Evolutionary conservation across 2,113 vertebrate genomes (phyloP), one percentile per base, ranked within the genome.

Genomic region (Chaetura pelagica): DNA sequence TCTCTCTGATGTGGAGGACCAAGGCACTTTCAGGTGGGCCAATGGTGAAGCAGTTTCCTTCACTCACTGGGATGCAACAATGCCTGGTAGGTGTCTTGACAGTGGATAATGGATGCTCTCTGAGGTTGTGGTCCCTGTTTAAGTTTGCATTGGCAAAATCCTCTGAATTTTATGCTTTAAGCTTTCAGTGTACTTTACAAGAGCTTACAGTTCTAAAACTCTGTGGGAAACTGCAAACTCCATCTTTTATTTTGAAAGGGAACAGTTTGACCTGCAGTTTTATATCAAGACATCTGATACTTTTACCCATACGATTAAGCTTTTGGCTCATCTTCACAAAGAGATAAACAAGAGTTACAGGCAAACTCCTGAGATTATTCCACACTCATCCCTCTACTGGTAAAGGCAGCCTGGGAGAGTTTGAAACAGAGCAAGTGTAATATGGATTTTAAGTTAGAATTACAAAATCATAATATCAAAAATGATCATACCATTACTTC

Each of bases 21-120:
- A 46, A 85, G 97, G 97, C 27, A 97, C 75, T 17, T 99, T 99
- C 81, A 97, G 75, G 30, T 99, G 99, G 99, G 97, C 92, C 16
- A 98, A 96, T 1, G 94, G 90, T 8, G 97, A 98, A 91, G 69
- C 57, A 0, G 97, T 99, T 44, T 96, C 81, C 32, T 99, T 99
- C 93, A 99, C 98, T 0, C 98, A 99, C 97, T 99, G 99, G 97
- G 98, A 98, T 55, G 85, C 97, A 8, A 98, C 98, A 71, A 99
- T 99, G 99, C 99, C 99, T 97, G 99, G 99, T 99, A 98, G 17
- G 94, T 82, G 19, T 22, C 1, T 1, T 5, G 16, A 13, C 19
- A 9, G 32, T 20, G 19, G 8, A 13, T 15, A 22, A 21, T 49
- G 10, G 32, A n/a, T 6, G 3, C 4, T 83, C 12, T 59, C 74